Base-by-base conservation (phyloP, 2,888 invertebrate species). In the Plusia festucae region DNA sequence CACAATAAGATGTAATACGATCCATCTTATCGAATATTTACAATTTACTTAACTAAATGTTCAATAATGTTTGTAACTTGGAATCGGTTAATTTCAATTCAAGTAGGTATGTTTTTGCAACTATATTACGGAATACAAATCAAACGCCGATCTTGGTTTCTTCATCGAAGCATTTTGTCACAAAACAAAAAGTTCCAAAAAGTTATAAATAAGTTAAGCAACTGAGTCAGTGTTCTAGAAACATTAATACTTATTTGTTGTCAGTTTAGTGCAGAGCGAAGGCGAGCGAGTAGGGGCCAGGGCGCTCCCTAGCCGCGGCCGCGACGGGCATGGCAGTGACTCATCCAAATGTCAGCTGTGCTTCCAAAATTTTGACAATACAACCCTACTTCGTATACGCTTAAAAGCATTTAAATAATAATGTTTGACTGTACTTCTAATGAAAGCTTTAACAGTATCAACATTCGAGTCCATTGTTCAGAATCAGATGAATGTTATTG, bases 311-410 rank as follows among this genome's bases (percentile, higher is more conserved):
- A 62, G 53, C 57, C 61, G 52, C n/a, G 60, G 68, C 73, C 61
- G 66, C 61, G 22, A 15, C 70, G 76, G 79, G 77, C 70, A 68
- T 73, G 82, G 80, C 79, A 65, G 73, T 88, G 88, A 88, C 87
- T 88, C 88, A 88, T 83, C 83, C 72, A 60, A 79, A 82, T 72
- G 81, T 84, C 83, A 82, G 75, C 73, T 75, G 75, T 78, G 51
- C 49, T 20, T 49, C 46, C 78, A 75, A 73, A 78, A 81, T 75
- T 76, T 82, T 77, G 76, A 75, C 76, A 85, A 84, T 77, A 76
- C 79, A 69, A 74, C 68, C 73, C 69, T 60, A 66, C 58, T 70
- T 70, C 5, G 5, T 55, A 59, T 44, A 60, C 58, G 62, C 60
- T 34, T 8, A 55, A 62, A 55, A 65, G 18, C 40, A 8, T 27